Base-by-base conservation (phyloP, 2,113 vertebrate genomes). In the Takifugu bimaculatus region DNA sequence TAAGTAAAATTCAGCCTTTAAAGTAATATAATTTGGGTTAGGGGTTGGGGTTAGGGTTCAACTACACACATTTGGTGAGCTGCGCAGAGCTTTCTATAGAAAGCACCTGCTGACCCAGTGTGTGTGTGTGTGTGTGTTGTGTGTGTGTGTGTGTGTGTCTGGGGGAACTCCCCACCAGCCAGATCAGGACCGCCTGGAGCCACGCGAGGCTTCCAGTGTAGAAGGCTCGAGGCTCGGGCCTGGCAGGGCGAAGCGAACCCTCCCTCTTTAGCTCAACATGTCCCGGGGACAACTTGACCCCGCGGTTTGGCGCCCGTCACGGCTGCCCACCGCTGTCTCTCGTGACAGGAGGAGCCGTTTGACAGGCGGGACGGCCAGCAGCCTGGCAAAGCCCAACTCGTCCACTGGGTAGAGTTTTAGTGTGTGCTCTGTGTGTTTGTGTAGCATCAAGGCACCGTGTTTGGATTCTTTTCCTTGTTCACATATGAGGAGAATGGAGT, bases 301-400 rank as follows among this genome's bases (percentile, higher is more conserved):
- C 55, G 44, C 59, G 77, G 53, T 84, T 39, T 72, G 75, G 72
- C 82, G 75, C 60, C 76, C 82, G 13, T 89, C 87, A 3, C 87
- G 80, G 63, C 75, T 85, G 44, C 85, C 87, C 52, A 84, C 85
- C 12, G 78, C 83, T 27, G 68, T 79, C 28, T 80, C 78, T 75
- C 81, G 72, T n/a, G 80, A 88, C 72, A 87, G 85, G 69, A 89
- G 77, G 80, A 88, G 81, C 72, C 65, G 73, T 26, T 82, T 86
- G 71, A 81, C 87, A 11, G 82, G 62, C 32, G 79, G 81, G 68
- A 91, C 77, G 74, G 63, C 50, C 48, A 42, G 15, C 53, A 60
- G 14, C 43, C 57, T 44, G 20, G 54, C 71, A 64, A 87, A 76
- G 74, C 62, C 64, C 2, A 63, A 81, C 61, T 60, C 68, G 13